These are phyloP conservation scores for Eretmocerus hayati DNA, from an alignment of 2,888 invertebrate genomes.

Conservation along the genomic window DNA sequence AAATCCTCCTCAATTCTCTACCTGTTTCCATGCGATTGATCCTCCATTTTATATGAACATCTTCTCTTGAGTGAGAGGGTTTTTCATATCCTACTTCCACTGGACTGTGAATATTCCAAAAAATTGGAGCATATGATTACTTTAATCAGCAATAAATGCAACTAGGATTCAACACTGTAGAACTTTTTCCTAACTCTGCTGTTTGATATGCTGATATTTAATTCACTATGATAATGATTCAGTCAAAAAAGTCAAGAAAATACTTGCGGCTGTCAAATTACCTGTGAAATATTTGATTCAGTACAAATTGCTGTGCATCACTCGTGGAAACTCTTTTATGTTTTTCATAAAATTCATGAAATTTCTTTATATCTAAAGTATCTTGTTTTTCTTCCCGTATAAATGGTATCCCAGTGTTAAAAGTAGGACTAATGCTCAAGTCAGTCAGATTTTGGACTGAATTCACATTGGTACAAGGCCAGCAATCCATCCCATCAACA, in stretches of 20 bases:
- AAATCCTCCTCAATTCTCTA: slow-evolving; percentile 62
- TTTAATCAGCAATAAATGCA: no score
- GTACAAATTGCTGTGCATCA: slow-evolving; percentile 56
- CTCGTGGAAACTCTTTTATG: slow-evolving; percentile 56
- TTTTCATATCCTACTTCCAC: no score
- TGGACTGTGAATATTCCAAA: no score
- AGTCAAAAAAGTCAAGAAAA: no score
- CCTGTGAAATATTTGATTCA: slow-evolving; percentile 35
- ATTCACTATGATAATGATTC: no score
- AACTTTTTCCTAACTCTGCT: not conserved
- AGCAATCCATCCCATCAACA: slow-evolving; percentile 76
- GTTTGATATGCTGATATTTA: not conserved
- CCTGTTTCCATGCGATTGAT: slow-evolving; percentile 71
- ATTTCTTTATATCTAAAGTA: slow-evolving; percentile 50
- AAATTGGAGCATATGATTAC: not conserved
- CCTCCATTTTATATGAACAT: slow-evolving; percentile 56
- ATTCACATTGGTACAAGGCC: slow-evolving; percentile 68
- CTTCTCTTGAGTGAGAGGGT: no score
- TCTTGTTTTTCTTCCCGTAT: slow-evolving; percentile 56
- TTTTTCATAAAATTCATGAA: slow-evolving; percentile 55
- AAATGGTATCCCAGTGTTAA: slow-evolving; percentile 55
- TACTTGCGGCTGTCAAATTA: slow-evolving; percentile 22
- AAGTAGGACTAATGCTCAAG: slow-evolving; percentile 49
- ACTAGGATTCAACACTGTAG: no score
- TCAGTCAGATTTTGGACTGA: slow-evolving; percentile 62